phyloP scores from a whole-genome alignment of 2,113 vertebrate species.

The Rhinichthys klamathensis region DNA sequence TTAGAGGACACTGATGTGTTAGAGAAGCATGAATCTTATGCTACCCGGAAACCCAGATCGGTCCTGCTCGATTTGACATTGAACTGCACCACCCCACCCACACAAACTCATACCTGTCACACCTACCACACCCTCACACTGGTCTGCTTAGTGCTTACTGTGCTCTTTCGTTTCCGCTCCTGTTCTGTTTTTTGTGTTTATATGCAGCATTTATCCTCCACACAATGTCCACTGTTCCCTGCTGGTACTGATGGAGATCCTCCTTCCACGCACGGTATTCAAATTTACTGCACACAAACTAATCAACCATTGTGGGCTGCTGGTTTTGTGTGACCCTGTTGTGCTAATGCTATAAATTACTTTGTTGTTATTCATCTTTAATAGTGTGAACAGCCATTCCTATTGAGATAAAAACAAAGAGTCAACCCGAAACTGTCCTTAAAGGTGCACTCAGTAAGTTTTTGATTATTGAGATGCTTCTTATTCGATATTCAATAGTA shows the following conservation, averaged over 20 bases:
- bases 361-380: neutral
- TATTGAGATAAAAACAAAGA: neutral
- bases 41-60: neutral
- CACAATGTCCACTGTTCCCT: slow-evolving; percentile 11
- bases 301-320: neutral
- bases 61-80: neutral
- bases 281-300: neutral
- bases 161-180: neutral
- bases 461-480: neutral
- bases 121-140: slow-evolving; percentile 15
- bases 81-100: neutral
- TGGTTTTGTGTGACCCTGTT: neutral
- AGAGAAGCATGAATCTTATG: neutral
- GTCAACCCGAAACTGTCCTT: neutral
- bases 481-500: neutral
- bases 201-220: neutral
- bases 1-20: neutral
- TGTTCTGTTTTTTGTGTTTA: neutral
- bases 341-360: neutral
- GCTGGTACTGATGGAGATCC: neutral
- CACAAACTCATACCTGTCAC: neutral
- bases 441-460: neutral
- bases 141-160: neutral
- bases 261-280: neutral
- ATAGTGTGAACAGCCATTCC: neutral